Evolutionary conservation across 2,797 vertebrate species (phyloP).

Genomic region (Dendrocincla tyrannina): DNA sequence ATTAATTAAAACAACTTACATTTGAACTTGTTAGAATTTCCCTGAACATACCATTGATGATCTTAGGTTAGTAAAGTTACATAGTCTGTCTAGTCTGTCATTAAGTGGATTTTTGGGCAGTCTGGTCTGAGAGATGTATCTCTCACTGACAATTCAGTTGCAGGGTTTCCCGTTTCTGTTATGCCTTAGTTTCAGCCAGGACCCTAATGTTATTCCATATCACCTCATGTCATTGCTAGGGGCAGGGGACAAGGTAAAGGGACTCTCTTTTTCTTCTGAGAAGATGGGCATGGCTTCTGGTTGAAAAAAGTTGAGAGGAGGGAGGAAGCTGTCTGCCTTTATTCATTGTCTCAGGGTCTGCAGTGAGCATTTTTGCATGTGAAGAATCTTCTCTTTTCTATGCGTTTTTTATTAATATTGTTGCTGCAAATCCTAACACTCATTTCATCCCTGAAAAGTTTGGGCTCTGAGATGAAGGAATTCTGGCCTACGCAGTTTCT

Average conservation of each 20-base stretch:
- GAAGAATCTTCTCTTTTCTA: not conserved
- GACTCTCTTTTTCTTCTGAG: not conserved
- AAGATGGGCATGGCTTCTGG: not conserved
- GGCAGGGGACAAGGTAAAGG: not conserved
- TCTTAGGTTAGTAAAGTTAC: not conserved
- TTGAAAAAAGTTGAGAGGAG: not conserved
- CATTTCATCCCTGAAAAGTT: not conserved
- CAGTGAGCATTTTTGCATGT: not conserved
- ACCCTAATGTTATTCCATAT: not conserved
- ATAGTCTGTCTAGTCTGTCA: not conserved
- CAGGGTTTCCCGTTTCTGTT: not conserved
- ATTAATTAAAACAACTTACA: not conserved
- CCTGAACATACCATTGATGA: not conserved
- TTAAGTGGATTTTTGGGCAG: not conserved
- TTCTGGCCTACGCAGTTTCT: not conserved
- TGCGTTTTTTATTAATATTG: not conserved
- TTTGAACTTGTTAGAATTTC: not conserved
- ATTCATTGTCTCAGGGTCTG: not conserved
- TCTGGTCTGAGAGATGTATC: not conserved
- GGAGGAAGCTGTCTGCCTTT: not conserved
- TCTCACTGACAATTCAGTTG: not conserved
- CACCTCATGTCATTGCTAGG: not conserved
- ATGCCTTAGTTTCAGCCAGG: not conserved
- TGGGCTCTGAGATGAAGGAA: not conserved
- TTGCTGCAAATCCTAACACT: not conserved